Evolutionary conservation across 2,113 vertebrate genomes (phyloP).

Genomic region (Rhipidura dahli): DNA sequence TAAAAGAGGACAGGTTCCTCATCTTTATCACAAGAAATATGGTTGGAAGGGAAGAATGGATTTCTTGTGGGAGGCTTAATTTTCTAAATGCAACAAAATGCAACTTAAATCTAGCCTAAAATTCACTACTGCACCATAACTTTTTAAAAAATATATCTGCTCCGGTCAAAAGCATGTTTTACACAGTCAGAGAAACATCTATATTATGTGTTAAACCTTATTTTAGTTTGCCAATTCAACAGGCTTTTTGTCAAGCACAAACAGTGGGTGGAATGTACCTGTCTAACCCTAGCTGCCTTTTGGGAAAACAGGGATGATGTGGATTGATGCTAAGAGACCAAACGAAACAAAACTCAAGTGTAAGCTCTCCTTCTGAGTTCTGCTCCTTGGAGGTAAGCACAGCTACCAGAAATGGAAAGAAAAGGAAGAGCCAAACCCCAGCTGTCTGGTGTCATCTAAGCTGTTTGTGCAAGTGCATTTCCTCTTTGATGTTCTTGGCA

Average conservation of each 20-base stretch:
- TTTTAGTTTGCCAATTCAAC: not conserved
- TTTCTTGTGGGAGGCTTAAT: not conserved
- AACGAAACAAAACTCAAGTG: not conserved
- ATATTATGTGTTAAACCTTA: not conserved
- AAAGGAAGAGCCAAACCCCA: constrained; percentile 43
- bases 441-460: constrained; percentile 56
- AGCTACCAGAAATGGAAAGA: constrained; percentile 16
- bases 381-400: constrained; percentile 13
- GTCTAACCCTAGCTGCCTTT: not conserved
- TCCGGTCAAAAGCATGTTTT: not conserved
- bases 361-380: not conserved
- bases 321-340: not conserved
- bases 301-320: not conserved
- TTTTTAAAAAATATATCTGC: not conserved
- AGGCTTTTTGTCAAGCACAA: not conserved
- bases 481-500: constrained; percentile 65
- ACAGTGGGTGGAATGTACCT: not conserved
- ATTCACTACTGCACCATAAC: not conserved
- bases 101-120: not conserved
- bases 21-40: accelerated
- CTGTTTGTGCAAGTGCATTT: constrained; percentile 56
- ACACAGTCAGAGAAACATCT: not conserved
- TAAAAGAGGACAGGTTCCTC: not conserved
- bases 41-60: not conserved
- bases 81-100: not conserved